A percentile compares a stretch with the other conserved stretches of the same genome.
These are phyloP conservation scores for Indicator maculatus DNA, from an alignment of 2,113 vertebrate genomes.

Conservation along the genomic window DNA sequence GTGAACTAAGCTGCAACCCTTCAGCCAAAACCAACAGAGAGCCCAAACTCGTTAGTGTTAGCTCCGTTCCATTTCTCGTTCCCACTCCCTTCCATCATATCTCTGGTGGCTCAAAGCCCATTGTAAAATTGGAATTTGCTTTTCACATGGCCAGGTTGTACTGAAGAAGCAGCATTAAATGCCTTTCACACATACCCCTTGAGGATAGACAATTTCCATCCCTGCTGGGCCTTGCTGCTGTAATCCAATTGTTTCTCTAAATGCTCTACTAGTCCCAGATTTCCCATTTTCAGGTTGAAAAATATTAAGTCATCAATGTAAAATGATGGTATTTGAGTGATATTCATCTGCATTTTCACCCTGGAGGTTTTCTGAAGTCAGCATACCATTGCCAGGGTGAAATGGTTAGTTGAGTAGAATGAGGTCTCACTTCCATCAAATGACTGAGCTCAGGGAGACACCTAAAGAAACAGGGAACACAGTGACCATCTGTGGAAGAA, in stretches of 20 bases:
- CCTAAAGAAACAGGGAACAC: too few species aligned
- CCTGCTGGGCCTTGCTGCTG: not conserved
- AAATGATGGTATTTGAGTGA: not conserved
- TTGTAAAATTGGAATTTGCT: conserved; percentile 21
- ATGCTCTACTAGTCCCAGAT: conserved; percentile 20
- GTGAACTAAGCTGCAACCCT: conserved; percentile 17
- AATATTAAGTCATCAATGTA: not conserved
- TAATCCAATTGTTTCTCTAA: conserved; percentile 45
- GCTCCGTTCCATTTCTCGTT: conserved; percentile 41
- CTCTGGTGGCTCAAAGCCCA: not conserved
- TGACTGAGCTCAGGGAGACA: too few species aligned
- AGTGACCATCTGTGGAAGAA: too few species aligned
- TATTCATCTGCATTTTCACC: not conserved
- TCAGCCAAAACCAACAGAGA: not conserved
- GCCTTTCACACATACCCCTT: not conserved
- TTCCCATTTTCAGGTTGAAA: conserved; percentile 11
- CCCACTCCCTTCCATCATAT: conserved; percentile 30
- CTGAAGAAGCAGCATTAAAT: not conserved
- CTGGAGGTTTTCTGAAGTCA: not conserved
- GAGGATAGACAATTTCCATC: not conserved
- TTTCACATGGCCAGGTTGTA: not conserved
- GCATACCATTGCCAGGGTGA: too few species aligned
- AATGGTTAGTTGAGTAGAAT: too few species aligned
- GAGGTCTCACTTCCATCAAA: too few species aligned
- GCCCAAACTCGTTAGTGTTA: conserved; percentile 14